phyloP scores from a whole-genome alignment of 2,797 vertebrate species.

The Rousettus madagascariensis region DNA sequence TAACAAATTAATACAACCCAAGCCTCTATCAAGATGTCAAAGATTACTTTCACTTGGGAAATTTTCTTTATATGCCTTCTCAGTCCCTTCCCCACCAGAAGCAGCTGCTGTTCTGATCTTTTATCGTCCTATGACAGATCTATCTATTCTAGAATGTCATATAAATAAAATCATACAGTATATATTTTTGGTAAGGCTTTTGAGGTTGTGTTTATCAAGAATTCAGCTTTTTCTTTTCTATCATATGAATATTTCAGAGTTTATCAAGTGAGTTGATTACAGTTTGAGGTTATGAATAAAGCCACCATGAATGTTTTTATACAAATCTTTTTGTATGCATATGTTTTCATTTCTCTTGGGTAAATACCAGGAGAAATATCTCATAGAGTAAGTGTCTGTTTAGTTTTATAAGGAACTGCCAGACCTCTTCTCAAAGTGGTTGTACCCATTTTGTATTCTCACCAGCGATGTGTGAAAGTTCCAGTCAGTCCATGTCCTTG shows the following conservation, averaged over 20 bases:
- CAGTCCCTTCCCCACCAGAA: background rate
- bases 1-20: background rate
- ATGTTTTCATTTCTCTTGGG: slow-evolving; percentile 32
- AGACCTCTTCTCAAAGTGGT: background rate
- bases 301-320: slow-evolving; percentile 1
- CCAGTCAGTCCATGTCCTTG: background rate
- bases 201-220: slow-evolving; percentile 38
- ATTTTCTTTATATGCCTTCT: background rate
- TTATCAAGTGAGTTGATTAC: slow-evolving; percentile 8
- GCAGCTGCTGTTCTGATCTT: background rate
- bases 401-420: slow-evolving; percentile 8
- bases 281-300: background rate
- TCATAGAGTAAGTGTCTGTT: background rate
- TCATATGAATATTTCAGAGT: background rate
- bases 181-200: slow-evolving; percentile 28
- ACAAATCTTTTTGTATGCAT: background rate
- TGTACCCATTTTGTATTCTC: background rate
- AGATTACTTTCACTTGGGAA: background rate
- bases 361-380: background rate
- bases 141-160: background rate
- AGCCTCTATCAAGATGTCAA: background rate
- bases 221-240: slow-evolving; percentile 12
- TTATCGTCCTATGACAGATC: background rate
- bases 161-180: background rate
- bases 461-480: background rate